These are phyloP conservation scores for Chiloscyllium punctatum DNA, from an alignment of 2,797 vertebrate species.

Conservation along the genomic window DNA sequence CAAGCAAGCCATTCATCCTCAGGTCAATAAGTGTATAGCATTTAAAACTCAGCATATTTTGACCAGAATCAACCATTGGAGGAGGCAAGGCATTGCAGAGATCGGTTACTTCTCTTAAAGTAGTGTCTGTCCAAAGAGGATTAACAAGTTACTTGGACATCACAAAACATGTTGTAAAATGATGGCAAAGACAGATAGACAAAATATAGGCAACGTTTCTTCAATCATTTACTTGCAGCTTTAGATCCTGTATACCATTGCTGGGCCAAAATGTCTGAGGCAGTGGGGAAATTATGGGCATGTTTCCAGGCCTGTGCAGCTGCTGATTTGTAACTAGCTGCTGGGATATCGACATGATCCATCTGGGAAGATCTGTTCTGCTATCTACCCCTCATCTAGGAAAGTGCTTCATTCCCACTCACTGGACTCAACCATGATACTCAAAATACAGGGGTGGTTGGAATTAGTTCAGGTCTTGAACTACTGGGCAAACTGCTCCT, in stretches of 20 bases:
- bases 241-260: background rate
- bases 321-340: background rate
- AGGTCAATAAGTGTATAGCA: background rate
- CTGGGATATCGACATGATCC: background rate
- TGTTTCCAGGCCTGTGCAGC: background rate
- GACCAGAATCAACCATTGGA: background rate
- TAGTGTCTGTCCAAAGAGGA: background rate
- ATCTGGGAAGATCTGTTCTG: background rate
- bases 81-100: background rate
- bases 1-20: background rate
- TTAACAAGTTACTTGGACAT: background rate
- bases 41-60: background rate
- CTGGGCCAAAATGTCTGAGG: background rate
- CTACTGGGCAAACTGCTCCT: too few relatives aligned
- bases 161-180: background rate
- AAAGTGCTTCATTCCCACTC: background rate
- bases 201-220: background rate
- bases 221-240: background rate
- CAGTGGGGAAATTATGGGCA: background rate
- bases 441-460: too few relatives aligned
- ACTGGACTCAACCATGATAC: too few relatives aligned
- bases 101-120: background rate
- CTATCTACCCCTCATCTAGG: background rate
- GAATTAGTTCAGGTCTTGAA: too few relatives aligned
- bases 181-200: background rate